These are phyloP conservation scores for Hirtodrosophila confusa DNA, from an alignment of 2,888 invertebrate species.

Conservation along the genomic window DNA sequence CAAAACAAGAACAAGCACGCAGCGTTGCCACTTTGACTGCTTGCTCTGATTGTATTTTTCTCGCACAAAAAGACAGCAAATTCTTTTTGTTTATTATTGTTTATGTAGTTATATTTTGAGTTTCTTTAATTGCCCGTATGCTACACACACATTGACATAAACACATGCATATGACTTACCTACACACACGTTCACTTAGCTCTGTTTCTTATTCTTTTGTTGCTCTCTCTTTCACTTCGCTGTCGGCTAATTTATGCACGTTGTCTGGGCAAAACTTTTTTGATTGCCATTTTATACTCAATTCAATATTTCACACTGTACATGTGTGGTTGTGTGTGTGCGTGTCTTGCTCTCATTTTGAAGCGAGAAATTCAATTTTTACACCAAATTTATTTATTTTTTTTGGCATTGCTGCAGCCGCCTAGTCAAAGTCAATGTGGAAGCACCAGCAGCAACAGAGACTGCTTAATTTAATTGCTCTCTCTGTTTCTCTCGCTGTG, in stretches of 20 bases:
- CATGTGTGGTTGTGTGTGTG: slow-evolving; percentile 11
- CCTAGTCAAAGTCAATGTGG: slow-evolving; percentile 48
- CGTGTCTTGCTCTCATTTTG: slow-evolving; percentile 43
- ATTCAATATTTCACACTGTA: slow-evolving; percentile 51
- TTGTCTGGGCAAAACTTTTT: slow-evolving; percentile 54
- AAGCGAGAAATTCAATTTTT: slow-evolving; percentile 41
- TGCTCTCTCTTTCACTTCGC: slow-evolving; percentile 25
- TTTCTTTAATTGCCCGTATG: slow-evolving; percentile 51
- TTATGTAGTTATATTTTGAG: slow-evolving; percentile 45
- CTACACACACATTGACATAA: slow-evolving; percentile 6
- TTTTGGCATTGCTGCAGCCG: slow-evolving; percentile 43
- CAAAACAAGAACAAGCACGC: background rate
- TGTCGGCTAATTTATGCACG: slow-evolving; percentile 65
- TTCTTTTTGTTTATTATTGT: slow-evolving; percentile 38
- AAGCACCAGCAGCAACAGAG: slow-evolving; percentile 17
- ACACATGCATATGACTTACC: slow-evolving; percentile 35
- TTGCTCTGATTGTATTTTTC: slow-evolving; percentile 15
- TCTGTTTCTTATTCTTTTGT: slow-evolving; percentile 33
- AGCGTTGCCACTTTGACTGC: slow-evolving; percentile 37
- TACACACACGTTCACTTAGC: slow-evolving; percentile 32
- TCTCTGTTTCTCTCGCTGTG: slow-evolving; percentile 34
- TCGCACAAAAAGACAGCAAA: too few species aligned
- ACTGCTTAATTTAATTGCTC: slow-evolving; percentile 57
- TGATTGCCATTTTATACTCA: slow-evolving; percentile 54
- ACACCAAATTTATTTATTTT: slow-evolving; percentile 27